A percentile compares a stretch with the other conserved stretches of the same genome.
Conservation (phyloP, 2,888 invertebrate species). For the Drosophila colorata region DNA sequence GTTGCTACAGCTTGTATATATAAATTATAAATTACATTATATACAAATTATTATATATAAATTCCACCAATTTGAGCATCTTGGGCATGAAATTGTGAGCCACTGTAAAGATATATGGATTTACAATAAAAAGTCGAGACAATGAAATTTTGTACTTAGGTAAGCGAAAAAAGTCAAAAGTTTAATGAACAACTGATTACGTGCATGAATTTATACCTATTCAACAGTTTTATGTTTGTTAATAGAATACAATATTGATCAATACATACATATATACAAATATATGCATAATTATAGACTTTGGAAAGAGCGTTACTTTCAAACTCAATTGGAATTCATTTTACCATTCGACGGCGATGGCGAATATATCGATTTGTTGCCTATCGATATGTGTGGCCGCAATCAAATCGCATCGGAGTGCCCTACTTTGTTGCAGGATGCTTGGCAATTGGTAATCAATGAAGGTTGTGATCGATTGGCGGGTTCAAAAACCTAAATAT, state of each 20-base stretch:
- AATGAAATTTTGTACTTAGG: constrained; percentile 15
- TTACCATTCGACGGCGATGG: background rate
- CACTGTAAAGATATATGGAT: background rate
- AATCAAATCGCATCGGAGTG: constrained; percentile 5
- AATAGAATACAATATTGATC: background rate
- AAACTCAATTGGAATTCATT: background rate
- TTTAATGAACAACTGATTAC: background rate
- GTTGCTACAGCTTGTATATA: too few relatives aligned
- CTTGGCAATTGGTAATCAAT: constrained; percentile 28
- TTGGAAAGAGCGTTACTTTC: background rate
- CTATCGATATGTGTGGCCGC: background rate
- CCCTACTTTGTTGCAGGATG: constrained; percentile 48
- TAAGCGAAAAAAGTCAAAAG: constrained; percentile 13
- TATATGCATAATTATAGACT: background rate
- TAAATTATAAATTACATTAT: too few relatives aligned
- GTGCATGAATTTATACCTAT: background rate
- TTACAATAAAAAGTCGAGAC: background rate
- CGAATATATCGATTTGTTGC: background rate
- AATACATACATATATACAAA: background rate
- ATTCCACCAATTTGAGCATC: too few relatives aligned
- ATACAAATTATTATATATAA: too few relatives aligned
- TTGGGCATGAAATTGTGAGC: too few relatives aligned
- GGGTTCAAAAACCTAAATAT: constrained; percentile 64
- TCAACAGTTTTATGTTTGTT: constrained; percentile 6
- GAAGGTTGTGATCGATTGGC: constrained; percentile 20